Percentiles rank a stretch among this genome's conserved stretches.
These are phyloP conservation scores for Mesocricetus auratus DNA, from an alignment of 2,113 vertebrate species.

Conservation along the genomic window DNA sequence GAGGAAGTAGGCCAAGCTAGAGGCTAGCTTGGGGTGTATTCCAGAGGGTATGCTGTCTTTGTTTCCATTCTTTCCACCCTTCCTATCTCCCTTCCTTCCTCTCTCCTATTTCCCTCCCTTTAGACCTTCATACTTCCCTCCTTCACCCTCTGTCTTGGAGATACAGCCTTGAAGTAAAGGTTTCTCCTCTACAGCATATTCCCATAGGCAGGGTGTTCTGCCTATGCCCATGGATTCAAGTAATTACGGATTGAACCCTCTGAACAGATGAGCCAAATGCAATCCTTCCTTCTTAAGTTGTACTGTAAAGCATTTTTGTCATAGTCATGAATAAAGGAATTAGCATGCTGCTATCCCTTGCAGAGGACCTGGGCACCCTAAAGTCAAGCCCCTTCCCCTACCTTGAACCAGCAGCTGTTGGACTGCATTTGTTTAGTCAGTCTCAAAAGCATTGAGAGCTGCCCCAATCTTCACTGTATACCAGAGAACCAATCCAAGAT, in stretches of 20 bases:
- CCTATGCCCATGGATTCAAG: neutral
- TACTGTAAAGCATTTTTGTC: neutral
- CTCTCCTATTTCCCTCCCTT: no score
- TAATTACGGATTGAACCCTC: no score
- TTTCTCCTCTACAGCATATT: no score
- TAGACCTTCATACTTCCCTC: neutral
- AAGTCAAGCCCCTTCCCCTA: neutral
- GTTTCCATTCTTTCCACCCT: neutral
- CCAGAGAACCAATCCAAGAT: neutral
- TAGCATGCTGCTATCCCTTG: neutral
- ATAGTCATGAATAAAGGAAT: neutral
- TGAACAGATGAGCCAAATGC: neutral
- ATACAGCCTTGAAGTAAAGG: neutral
- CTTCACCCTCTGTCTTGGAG: neutral
- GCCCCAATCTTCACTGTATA: no score
- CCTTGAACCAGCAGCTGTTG: fast-evolving
- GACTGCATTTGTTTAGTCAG: fast-evolving
- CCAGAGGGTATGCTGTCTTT: neutral
- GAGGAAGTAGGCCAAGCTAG: neutral
- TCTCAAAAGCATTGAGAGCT: neutral
- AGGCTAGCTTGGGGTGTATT: neutral
- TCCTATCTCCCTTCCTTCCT: neutral
- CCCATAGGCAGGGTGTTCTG: neutral
- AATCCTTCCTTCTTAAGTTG: neutral
- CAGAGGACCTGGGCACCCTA: neutral